phyloP scores from a whole-genome alignment of 2,888 invertebrate genomes.

The Gymnosoma rotundatum region DNA sequence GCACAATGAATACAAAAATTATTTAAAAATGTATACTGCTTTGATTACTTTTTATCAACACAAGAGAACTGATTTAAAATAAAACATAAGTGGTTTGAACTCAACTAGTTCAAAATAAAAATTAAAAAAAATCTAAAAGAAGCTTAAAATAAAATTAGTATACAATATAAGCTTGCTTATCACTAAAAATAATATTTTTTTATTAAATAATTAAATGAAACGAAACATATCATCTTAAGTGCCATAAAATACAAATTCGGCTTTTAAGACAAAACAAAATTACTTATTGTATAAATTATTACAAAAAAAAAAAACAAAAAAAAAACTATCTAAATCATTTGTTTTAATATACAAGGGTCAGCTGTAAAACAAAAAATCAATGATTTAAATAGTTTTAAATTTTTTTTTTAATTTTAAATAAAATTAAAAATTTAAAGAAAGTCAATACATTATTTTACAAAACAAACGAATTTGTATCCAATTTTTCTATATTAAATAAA shows the following conservation, averaged over 20 bases:
- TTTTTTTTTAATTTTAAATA: conserved; percentile 1
- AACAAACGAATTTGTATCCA: conserved; percentile 39
- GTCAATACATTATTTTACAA: conserved; percentile 56
- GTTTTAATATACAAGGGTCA: conserved; percentile 58
- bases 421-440: neutral
- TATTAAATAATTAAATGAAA: conserved; percentile 43
- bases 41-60: conserved; percentile 52
- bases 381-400: conserved; percentile 61
- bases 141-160: conserved; percentile 50
- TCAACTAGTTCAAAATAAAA: conserved; percentile 73
- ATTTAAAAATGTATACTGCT: conserved; percentile 31
- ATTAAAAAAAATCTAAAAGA: conserved; percentile 18
- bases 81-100: conserved; percentile 81
- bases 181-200: conserved; percentile 33
- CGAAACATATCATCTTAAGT: conserved; percentile 70
- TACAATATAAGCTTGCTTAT: conserved; percentile 49
- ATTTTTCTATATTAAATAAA: conserved; percentile 4
- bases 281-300: conserved; percentile 17
- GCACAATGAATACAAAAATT: conserved; percentile 18
- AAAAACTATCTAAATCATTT: conserved; percentile 66
- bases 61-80: conserved; percentile 81
- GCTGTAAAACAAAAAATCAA: conserved; percentile 50
- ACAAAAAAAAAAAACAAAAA: conserved; percentile 35
- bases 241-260: conserved; percentile 53
- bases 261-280: conserved; percentile 55